Evolutionary conservation across 1,140 invertebrate species (phyloP).

Genomic region (Mercenaria mercenaria): DNA sequence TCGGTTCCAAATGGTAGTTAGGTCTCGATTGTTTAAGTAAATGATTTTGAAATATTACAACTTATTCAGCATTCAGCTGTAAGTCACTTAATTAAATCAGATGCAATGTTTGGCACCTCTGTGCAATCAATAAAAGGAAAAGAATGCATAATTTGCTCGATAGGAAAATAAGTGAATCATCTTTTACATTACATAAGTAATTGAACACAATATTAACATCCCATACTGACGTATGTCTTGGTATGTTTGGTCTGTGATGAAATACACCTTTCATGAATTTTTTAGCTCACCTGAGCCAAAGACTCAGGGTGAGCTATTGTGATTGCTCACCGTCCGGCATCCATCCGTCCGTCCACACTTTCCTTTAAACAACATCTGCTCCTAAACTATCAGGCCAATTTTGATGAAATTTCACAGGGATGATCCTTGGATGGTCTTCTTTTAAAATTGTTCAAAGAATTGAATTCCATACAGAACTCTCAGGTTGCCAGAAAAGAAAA

Average conservation of each 20-base stretch:
- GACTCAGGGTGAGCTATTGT: no score
- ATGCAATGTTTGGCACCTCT: conserved; percentile 12
- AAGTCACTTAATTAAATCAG: neutral
- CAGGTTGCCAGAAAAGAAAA: no score
- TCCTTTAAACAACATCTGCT: no score
- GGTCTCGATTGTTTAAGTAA: neutral
- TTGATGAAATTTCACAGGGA: no score
- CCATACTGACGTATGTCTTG: neutral
- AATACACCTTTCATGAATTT: neutral
- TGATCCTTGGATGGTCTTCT: no score
- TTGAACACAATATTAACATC: neutral
- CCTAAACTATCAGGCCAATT: no score
- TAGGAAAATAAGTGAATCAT: neutral
- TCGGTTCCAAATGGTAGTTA: neutral
- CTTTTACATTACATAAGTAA: neutral
- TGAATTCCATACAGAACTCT: no score
- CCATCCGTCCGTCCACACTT: no score
- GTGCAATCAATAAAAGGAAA: neutral
- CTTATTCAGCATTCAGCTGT: neutral
- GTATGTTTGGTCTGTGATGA: neutral
- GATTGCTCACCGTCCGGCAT: no score
- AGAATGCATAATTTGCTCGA: conserved; percentile 8
- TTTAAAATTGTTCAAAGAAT: no score
- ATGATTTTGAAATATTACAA: neutral
- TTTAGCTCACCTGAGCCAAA: no score